These are phyloP conservation scores for Trachops cirrhosus DNA, from an alignment of 2,797 vertebrate species.

Conservation along the genomic window DNA sequence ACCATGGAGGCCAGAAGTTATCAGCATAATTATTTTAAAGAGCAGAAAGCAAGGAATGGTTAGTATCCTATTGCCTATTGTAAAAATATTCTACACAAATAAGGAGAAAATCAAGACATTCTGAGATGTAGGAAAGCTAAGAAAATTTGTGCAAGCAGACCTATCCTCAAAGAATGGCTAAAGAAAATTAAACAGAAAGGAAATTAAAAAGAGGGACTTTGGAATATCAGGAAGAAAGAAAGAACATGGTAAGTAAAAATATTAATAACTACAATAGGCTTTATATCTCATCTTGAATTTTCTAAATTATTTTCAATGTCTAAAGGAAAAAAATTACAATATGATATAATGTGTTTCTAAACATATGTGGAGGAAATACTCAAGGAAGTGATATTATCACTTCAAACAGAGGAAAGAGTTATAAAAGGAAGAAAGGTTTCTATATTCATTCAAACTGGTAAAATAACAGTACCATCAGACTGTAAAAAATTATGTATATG, in stretches of 20 bases:
- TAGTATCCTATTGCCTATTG: background rate
- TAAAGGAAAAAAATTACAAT: background rate
- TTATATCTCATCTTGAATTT: slow-evolving; percentile 6
- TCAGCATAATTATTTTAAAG: background rate
- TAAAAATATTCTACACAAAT: slow-evolving; percentile 22
- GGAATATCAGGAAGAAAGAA: background rate
- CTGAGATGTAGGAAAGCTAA: background rate
- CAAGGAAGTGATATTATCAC: background rate
- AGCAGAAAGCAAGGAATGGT: background rate
- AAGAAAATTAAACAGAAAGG: background rate
- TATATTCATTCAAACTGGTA: background rate
- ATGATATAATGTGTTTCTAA: background rate
- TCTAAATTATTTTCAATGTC: slow-evolving; percentile 17
- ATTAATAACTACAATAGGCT: background rate
- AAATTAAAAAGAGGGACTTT: background rate
- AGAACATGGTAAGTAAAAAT: slow-evolving; percentile 3
- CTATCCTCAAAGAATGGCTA: background rate
- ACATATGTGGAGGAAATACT: background rate
- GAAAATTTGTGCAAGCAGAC: background rate
- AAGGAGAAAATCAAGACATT: background rate
- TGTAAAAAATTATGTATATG: background rate
- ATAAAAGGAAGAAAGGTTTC: background rate
- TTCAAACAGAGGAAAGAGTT: background rate
- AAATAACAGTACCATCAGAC: background rate
- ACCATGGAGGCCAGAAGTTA: background rate